phyloP scores from a whole-genome alignment of 2,888 invertebrate species.

The Cylloceria caligata region DNA sequence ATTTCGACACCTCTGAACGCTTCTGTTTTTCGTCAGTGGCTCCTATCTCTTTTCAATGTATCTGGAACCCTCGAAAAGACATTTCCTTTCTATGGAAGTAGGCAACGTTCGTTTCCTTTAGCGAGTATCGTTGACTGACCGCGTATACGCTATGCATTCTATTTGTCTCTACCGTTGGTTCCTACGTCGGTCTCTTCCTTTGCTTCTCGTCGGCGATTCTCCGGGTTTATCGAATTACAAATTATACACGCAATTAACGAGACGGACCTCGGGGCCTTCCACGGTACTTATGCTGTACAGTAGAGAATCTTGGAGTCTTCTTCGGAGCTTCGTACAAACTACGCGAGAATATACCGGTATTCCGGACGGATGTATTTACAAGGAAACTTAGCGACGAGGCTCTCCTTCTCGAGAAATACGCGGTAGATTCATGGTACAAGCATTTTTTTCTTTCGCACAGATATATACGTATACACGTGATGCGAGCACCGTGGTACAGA shows the following conservation, averaged over 20 bases:
- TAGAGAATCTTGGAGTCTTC: constrained; percentile 68
- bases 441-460: constrained; percentile 45
- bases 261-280: constrained; percentile 68
- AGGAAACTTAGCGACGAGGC: constrained; percentile 68
- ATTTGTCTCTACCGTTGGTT: constrained; percentile 10
- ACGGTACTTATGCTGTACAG: background rate
- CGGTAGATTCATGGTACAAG: constrained; percentile 46
- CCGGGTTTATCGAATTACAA: constrained; percentile 76
- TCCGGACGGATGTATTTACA: constrained; percentile 70
- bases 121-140: constrained; percentile 59
- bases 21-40: constrained; percentile 77
- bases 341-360: constrained; percentile 68
- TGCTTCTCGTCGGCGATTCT: constrained; percentile 52
- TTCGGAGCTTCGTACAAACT: constrained; percentile 63
- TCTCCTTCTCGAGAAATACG: constrained; percentile 59
- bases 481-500: background rate
- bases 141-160: constrained; percentile 17
- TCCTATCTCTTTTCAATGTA: constrained; percentile 52
- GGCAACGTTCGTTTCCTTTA: constrained; percentile 51
- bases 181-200: constrained; percentile 26
- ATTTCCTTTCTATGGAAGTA: constrained; percentile 73
- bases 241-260: constrained; percentile 78
- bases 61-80: constrained; percentile 71
- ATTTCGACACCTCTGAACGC: constrained; percentile 63
- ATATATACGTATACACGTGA: constrained; percentile 15